Evolutionary conservation across 2,113 vertebrate genomes (phyloP).

Genomic region (Mixornis gularis): DNA sequence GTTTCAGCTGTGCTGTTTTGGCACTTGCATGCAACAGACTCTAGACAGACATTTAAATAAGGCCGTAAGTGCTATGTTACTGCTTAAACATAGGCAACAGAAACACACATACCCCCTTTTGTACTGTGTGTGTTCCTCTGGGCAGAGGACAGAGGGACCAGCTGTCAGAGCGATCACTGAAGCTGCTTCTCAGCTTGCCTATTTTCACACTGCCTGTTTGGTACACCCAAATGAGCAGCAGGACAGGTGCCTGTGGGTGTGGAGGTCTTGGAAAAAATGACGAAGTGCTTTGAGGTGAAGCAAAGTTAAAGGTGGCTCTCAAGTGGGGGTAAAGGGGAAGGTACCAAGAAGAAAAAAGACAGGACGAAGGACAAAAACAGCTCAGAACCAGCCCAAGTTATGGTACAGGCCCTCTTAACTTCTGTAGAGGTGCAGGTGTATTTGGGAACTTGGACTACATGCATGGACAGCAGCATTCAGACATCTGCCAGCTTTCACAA

Average conservation of each 20-base stretch:
- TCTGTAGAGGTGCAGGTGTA: background rate
- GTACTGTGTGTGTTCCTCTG: background rate
- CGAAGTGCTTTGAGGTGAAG: background rate
- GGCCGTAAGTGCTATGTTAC: background rate
- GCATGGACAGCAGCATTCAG: background rate
- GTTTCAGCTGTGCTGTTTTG: background rate
- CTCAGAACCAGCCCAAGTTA: background rate
- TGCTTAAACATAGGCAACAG: background rate
- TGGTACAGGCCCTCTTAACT: background rate
- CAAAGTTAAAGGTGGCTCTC: background rate
- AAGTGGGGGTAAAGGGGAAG: fast-evolving
- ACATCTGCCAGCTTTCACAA: background rate
- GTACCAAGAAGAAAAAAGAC: background rate
- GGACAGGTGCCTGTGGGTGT: background rate
- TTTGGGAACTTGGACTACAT: background rate
- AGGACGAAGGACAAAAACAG: background rate
- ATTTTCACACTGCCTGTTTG: background rate
- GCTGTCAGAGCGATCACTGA: background rate
- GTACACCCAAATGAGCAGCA: background rate
- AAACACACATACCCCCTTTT: background rate
- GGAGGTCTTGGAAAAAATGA: background rate
- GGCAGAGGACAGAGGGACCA: background rate
- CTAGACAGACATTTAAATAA: background rate
- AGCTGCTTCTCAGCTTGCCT: background rate
- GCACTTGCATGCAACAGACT: background rate